These are phyloP conservation scores for Trachemys scripta DNA, from an alignment of 2,113 vertebrate genomes.

Conservation along the genomic window DNA sequence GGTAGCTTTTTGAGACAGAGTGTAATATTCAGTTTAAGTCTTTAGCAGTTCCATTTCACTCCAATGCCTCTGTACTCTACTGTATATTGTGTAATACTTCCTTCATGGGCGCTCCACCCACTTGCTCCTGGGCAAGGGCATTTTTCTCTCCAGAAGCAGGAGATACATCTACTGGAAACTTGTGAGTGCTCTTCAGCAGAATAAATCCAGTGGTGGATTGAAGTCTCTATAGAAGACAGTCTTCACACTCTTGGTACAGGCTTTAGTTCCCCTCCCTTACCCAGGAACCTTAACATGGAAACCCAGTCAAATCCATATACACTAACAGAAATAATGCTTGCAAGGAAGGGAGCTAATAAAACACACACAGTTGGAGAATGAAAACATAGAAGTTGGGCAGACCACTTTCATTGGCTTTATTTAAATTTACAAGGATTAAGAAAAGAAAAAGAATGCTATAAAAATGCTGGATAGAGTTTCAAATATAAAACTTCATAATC, in stretches of 20 bases:
- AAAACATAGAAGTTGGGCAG: not conserved
- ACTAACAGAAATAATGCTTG: not conserved
- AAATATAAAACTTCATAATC: not conserved
- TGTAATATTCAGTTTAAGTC: not conserved
- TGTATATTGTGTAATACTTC: not conserved
- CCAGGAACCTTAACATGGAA: not conserved
- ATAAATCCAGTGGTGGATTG: not conserved
- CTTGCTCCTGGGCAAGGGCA: not conserved
- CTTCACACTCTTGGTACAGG: not conserved
- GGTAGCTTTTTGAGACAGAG: slow-evolving; percentile 18
- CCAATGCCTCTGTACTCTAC: not conserved
- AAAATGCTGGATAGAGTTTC: not conserved
- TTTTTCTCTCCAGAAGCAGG: not conserved
- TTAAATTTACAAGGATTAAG: slow-evolving; percentile 4
- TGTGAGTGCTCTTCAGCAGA: not conserved
- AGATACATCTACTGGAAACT: not conserved
- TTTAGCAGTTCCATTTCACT: not conserved
- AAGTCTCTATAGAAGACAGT: not conserved
- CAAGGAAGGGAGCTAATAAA: slow-evolving; percentile 14
- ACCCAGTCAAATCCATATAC: not conserved
- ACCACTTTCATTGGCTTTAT: not conserved
- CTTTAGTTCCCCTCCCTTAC: not conserved
- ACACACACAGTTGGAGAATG: not conserved
- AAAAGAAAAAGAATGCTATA: not conserved
- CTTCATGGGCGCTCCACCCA: not conserved